phyloP scores from a whole-genome alignment of 2,888 invertebrate genomes.

The Pteria penguin region DNA sequence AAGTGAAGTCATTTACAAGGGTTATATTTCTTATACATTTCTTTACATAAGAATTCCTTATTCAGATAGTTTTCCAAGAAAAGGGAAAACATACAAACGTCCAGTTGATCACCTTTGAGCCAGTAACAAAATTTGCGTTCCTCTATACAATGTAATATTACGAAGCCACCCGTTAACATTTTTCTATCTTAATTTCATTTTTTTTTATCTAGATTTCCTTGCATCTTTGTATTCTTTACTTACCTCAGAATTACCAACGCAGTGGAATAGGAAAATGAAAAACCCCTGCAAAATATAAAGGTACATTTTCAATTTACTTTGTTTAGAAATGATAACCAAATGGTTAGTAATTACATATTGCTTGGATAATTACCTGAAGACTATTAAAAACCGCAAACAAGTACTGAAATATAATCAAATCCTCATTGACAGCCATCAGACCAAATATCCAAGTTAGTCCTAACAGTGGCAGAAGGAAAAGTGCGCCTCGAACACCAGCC shows the following conservation, averaged over 20 bases:
- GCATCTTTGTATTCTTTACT: no score
- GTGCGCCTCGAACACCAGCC: constrained; percentile 61
- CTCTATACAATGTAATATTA: neutral
- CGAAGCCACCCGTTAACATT: neutral
- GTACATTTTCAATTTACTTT: no score
- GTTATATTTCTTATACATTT: no score
- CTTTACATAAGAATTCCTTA: no score
- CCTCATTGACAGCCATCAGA: constrained; percentile 61
- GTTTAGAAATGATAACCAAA: no score
- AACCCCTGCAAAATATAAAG: constrained; percentile 70
- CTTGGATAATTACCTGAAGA: constrained; percentile 53
- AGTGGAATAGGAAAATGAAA: constrained; percentile 70
- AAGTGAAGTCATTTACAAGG: no score
- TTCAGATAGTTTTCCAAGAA: no score
- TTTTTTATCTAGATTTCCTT: no score
- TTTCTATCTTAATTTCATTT: neutral
- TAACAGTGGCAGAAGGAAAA: constrained; percentile 65
- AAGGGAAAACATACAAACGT: no score
- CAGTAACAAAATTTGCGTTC: neutral
- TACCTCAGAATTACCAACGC: constrained; percentile 68
- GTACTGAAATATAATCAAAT: constrained; percentile 67
- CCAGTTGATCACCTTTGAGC: neutral
- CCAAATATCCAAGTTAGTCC: constrained; percentile 72
- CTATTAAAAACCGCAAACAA: constrained; percentile 67
- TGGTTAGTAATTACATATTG: neutral